Conservation (phyloP, 2,888 invertebrate species). For the Atethmia centrago region DNA sequence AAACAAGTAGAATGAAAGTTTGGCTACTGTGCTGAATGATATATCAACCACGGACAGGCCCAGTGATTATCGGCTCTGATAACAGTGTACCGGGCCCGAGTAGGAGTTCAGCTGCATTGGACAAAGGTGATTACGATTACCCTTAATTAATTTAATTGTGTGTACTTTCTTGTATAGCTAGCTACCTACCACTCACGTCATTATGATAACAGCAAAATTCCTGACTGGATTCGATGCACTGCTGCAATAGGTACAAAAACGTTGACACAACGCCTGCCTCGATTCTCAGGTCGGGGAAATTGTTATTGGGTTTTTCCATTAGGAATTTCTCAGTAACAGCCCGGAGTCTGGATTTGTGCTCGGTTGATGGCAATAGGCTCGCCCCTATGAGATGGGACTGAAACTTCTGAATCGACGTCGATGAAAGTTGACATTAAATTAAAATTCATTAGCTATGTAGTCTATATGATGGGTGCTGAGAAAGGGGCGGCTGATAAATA, state of each 20-base stretch:
- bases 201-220: slow-evolving; percentile 5
- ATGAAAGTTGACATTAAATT: too few relatives aligned
- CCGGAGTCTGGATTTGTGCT: too few relatives aligned
- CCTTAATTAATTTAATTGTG: slow-evolving; percentile 46
- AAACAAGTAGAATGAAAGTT: slow-evolving; percentile 66
- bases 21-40: slow-evolving; percentile 65
- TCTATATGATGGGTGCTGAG: too few relatives aligned
- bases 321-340: too few relatives aligned
- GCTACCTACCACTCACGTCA: slow-evolving; percentile 2
- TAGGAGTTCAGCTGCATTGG: slow-evolving; percentile 70
- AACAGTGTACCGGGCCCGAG: slow-evolving; percentile 68
- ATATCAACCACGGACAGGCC: slow-evolving; percentile 62
- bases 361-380: too few relatives aligned
- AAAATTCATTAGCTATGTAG: too few relatives aligned
- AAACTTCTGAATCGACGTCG: too few relatives aligned
- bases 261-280: neutral
- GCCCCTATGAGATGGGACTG: too few relatives aligned
- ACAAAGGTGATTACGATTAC: slow-evolving; percentile 65
- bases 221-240: neutral
- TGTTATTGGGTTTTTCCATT: too few relatives aligned
- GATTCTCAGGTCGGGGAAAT: too few relatives aligned
- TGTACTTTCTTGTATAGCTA: slow-evolving; percentile 23
- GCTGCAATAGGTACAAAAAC: neutral
- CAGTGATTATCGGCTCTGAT: slow-evolving; percentile 79
- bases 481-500: too few relatives aligned